phyloP scores from a whole-genome alignment of 2,113 vertebrate genomes.

The Tapirus terrestris region DNA sequence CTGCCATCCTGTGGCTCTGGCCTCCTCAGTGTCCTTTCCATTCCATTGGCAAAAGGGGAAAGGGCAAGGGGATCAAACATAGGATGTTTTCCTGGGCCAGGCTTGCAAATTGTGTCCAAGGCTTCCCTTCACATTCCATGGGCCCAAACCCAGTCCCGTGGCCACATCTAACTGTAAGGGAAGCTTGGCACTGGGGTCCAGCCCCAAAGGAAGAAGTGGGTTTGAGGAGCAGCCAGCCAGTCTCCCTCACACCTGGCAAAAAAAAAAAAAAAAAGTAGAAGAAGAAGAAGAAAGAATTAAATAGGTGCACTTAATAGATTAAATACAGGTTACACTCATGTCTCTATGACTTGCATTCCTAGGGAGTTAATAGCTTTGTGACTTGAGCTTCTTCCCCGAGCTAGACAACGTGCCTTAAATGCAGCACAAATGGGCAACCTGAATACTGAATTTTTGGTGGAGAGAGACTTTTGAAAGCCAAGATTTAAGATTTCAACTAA shows the following conservation, averaged over 20 bases:
- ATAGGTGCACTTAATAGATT: neutral
- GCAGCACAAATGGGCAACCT: neutral
- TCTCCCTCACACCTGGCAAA: neutral
- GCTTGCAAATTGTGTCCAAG: too few species aligned
- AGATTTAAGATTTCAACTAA: neutral
- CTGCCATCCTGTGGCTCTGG: neutral
- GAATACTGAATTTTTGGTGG: neutral
- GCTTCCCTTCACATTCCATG: neutral
- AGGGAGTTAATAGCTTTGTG: neutral
- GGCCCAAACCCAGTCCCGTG: neutral
- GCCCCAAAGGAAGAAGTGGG: neutral
- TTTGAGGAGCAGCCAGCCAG: neutral
- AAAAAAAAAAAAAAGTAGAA: neutral
- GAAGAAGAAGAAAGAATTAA: neutral
- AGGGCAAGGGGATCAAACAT: neutral
- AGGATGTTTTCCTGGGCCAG: neutral
- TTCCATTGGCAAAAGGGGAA: accelerated
- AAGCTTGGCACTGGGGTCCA: neutral
- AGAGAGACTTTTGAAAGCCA: neutral
- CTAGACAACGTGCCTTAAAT: neutral
- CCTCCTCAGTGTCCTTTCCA: neutral
- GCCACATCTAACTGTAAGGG: neutral
- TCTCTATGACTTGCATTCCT: neutral
- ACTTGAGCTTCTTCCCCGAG: neutral
- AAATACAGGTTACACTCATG: neutral